phyloP scores from a whole-genome alignment of 1,140 invertebrate species.

The Ericerus pela region DNA sequence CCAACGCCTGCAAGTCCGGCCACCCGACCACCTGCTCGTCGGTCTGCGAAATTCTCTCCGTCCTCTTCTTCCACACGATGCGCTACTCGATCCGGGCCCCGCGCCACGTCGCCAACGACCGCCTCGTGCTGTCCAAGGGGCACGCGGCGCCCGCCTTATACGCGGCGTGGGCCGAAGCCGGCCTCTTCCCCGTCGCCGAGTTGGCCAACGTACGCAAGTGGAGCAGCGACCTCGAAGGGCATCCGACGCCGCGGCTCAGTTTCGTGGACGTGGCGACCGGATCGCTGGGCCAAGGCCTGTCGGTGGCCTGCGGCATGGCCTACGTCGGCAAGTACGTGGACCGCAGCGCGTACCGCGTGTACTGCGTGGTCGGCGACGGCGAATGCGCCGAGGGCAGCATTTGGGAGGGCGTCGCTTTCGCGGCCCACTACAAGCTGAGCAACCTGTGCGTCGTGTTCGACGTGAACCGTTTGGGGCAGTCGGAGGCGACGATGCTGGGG shows the following conservation, averaged over 20 bases:
- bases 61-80: constrained; percentile 96
- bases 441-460: constrained; percentile 96
- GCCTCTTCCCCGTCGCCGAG: constrained; percentile 71
- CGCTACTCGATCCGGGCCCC: constrained; percentile 77
- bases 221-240: constrained; percentile 89
- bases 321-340: constrained; percentile 96
- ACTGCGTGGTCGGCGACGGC: constrained; percentile 91
- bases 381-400: constrained; percentile 96
- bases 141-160: constrained; percentile 98
- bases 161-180: constrained; percentile 95
- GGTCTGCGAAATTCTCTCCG: constrained; percentile 96
- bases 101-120: constrained; percentile 71
- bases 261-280: constrained; percentile 98
- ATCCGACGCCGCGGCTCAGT: constrained; percentile 91
- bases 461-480: constrained; percentile 93
- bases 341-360: constrained; percentile 83
- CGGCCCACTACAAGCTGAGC: constrained; percentile 86
- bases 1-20: constrained; percentile 84
- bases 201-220: constrained; percentile 83
- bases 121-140: constrained; percentile 95
- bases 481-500: constrained; percentile 79
- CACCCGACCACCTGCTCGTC: constrained; percentile 99
- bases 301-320: constrained; percentile 93
- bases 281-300: constrained; percentile 91
- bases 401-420: constrained; percentile 95